These are phyloP conservation scores for Coregonus sp. DNA, from an alignment of 2,797 vertebrate species.

Conservation along the genomic window DNA sequence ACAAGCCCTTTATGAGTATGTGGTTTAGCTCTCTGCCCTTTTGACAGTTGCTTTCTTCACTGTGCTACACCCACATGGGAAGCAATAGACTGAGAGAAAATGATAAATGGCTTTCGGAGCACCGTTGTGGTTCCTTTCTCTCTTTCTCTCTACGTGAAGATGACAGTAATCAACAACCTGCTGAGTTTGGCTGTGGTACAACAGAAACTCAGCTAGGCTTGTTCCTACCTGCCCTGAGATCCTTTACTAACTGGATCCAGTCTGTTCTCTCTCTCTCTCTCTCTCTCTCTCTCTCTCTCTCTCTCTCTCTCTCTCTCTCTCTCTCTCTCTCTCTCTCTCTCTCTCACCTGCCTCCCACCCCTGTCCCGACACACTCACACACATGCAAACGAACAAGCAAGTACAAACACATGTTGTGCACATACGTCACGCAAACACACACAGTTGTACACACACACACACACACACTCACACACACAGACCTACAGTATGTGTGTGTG, in stretches of 20 bases:
- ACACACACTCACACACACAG: constrained; percentile 17
- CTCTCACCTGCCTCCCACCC: constrained; percentile 19
- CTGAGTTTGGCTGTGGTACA: constrained; percentile 72
- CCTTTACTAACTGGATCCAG: constrained; percentile 36
- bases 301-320: neutral
- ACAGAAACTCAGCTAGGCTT: constrained; percentile 77
- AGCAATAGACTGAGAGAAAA: constrained; percentile 22
- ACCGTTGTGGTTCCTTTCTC: constrained; percentile 28
- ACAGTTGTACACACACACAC: constrained; percentile 18
- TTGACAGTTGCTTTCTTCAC: constrained; percentile 34
- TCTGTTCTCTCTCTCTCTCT: constrained; percentile 4
- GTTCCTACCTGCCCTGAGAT: constrained; percentile 71
- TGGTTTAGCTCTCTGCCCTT: constrained; percentile 26
- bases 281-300: neutral
- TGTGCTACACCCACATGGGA: constrained; percentile 27
- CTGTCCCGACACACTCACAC: constrained; percentile 5
- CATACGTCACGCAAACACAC: neutral
- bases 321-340: neutral
- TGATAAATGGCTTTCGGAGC: constrained; percentile 39
- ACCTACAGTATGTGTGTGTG: neutral
- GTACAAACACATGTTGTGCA: too few relatives aligned
- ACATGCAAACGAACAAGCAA: constrained; percentile 1
- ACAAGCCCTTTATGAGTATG: constrained; percentile 22
- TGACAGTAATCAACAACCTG: constrained; percentile 40
- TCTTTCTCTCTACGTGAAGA: constrained; percentile 32